Conservation (phyloP, 92 coral and sea anemone species). For the Diadumene lineata region DNA sequence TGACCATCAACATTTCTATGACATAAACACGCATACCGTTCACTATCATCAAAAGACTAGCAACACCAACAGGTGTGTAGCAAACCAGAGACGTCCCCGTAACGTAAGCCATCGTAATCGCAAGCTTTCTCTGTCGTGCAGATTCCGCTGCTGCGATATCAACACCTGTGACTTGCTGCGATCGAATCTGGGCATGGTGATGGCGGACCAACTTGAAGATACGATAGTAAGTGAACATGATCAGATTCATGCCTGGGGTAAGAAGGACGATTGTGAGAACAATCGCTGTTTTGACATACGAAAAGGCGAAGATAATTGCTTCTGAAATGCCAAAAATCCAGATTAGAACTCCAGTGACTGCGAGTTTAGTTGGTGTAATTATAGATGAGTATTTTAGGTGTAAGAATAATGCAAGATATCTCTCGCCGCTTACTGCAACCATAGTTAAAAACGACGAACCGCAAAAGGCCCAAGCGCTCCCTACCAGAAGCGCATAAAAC, state of each 20-base stretch:
- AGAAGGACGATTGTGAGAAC: slow-evolving; percentile 6
- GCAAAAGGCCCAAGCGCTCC: slow-evolving; percentile 28
- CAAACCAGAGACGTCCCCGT: slow-evolving; percentile 24
- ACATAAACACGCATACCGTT: background rate
- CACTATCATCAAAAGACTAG: slow-evolving; percentile 7
- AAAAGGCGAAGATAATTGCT: background rate
- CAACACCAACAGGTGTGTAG: slow-evolving; percentile 15
- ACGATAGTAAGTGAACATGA: slow-evolving; percentile 1
- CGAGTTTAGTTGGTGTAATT: slow-evolving; percentile 20
- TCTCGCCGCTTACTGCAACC: slow-evolving; percentile 42
- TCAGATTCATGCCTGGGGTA: slow-evolving; percentile 10
- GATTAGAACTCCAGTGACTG: slow-evolving; percentile 15
- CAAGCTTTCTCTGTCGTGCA: slow-evolving; percentile 17
- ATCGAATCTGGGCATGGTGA: slow-evolving; percentile 17
- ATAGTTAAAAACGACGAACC: slow-evolving; percentile 46
- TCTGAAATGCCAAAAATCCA: slow-evolving; percentile 12
- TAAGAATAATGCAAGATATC: slow-evolving; percentile 36
- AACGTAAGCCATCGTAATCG: slow-evolving; percentile 39
- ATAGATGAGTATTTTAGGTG: slow-evolving; percentile 38
- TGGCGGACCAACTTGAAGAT: slow-evolving; percentile 28
- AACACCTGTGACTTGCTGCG: background rate
- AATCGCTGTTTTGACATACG: background rate
- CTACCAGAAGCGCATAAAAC: slow-evolving; percentile 23
- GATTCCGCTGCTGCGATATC: background rate
- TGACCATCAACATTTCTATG: slow-evolving; percentile 6